Percentiles rank a stretch among this genome's conserved stretches.
Conservation (phyloP, 1,140 invertebrate species). For the Hermetia illucens region DNA sequence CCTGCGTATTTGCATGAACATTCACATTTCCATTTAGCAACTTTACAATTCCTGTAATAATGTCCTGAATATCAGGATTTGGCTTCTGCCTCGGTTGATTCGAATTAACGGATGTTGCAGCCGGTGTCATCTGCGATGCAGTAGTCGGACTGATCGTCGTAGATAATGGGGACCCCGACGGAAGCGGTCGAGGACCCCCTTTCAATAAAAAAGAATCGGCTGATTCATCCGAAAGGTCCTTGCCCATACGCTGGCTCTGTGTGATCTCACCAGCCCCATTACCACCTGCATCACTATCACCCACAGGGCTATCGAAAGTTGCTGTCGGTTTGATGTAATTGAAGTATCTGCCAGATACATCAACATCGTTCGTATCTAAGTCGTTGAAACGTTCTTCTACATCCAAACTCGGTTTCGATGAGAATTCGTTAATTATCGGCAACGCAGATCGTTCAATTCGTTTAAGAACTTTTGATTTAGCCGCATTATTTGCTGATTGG, state of each 20-base stretch:
- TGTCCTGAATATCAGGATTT: conserved; percentile 75
- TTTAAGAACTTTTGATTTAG: conserved; percentile 13
- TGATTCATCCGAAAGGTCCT: not conserved
- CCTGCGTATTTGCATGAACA: conserved; percentile 52
- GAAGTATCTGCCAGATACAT: conserved; percentile 21
- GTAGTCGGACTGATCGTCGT: conserved; percentile 12
- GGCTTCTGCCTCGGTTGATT: conserved; percentile 26
- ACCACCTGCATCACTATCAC: not conserved
- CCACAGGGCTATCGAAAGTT: conserved; percentile 17
- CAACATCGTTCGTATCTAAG: conserved; percentile 11
- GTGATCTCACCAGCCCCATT: not conserved
- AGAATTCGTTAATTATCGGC: conserved; percentile 20
- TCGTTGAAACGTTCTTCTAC: conserved; percentile 14
- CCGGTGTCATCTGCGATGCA: conserved; percentile 14
- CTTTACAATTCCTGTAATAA: conserved; percentile 80
- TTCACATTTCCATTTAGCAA: conserved; percentile 77
- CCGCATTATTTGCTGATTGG: conserved; percentile 11
- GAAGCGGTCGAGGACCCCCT: conserved; percentile 28
- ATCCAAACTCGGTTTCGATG: conserved; percentile 15
- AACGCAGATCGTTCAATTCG: conserved; percentile 22
- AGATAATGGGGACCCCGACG: conserved; percentile 30
- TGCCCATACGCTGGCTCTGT: conserved; percentile 3
- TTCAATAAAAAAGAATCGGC: conserved; percentile 28
- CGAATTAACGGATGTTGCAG: conserved; percentile 13
- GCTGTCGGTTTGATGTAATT: conserved; percentile 27